phyloP scores from a whole-genome alignment of 1,140 invertebrate genomes.

The Ericerus pela region DNA sequence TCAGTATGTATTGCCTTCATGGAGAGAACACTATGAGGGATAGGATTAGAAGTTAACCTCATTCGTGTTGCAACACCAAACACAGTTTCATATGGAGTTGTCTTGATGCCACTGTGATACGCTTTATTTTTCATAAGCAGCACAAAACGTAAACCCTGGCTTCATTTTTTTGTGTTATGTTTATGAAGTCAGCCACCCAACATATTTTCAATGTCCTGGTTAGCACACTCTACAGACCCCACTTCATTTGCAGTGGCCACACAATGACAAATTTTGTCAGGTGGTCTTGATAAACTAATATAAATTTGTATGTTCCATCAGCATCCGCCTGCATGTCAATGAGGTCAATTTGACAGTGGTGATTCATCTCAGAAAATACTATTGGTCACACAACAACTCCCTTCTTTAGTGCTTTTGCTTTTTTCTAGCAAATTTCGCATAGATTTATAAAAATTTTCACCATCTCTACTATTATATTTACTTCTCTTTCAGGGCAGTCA shows the following conservation, averaged over 20 bases:
- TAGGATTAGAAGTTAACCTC: neutral
- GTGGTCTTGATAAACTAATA: slow-evolving; percentile 43
- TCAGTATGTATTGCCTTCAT: slow-evolving; percentile 3
- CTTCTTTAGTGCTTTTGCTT: neutral
- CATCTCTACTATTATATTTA: slow-evolving; percentile 12
- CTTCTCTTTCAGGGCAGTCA: slow-evolving; percentile 1
- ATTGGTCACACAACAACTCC: neutral
- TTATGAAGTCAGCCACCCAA: slow-evolving; percentile 26
- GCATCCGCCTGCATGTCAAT: neutral
- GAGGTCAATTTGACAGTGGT: slow-evolving; percentile 22
- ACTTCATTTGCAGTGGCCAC: neutral
- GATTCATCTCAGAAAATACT: neutral
- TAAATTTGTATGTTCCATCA: neutral
- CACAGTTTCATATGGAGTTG: too few relatives aligned
- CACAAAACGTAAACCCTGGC: slow-evolving; percentile 24
- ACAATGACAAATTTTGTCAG: slow-evolving; percentile 29
- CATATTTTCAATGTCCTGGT: slow-evolving; percentile 31
- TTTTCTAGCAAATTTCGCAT: neutral
- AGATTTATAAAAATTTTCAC: slow-evolving; percentile 8
- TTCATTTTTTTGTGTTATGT: slow-evolving; percentile 25
- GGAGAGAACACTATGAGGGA: neutral
- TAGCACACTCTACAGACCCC: slow-evolving; percentile 28
- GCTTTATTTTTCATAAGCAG: slow-evolving; percentile 27
- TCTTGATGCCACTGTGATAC: slow-evolving; percentile 23
- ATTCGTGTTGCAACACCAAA: slow-evolving; percentile 3